A percentile compares a stretch with the other conserved stretches of the same genome.
These are phyloP conservation scores for Micrasema minimum DNA, from an alignment of 1,140 invertebrate genomes.

Conservation along the genomic window DNA sequence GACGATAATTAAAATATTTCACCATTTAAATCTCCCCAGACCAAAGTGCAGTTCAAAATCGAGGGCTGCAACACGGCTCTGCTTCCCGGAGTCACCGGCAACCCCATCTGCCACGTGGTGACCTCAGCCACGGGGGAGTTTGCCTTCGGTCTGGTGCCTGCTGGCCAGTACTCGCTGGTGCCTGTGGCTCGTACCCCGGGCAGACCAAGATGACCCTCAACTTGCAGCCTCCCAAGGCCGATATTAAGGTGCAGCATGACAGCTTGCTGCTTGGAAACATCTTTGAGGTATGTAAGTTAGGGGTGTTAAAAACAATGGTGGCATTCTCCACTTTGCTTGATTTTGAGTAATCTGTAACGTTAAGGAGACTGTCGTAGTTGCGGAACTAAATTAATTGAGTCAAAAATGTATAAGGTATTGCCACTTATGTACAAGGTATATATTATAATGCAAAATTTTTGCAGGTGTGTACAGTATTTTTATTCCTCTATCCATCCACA, in stretches of 20 bases:
- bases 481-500: too few species aligned
- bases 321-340: not conserved
- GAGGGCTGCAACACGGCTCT: slow-evolving; percentile 71
- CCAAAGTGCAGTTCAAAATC: slow-evolving; percentile 59
- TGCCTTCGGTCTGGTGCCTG: slow-evolving; percentile 79
- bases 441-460: too few species aligned
- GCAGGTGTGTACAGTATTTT: too few species aligned
- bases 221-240: slow-evolving; percentile 76
- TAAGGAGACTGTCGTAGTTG: too few species aligned
- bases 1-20: too few species aligned
- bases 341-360: too few species aligned
- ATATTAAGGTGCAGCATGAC: slow-evolving; percentile 78
- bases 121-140: slow-evolving; percentile 83
- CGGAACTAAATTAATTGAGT: too few species aligned
- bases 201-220: slow-evolving; percentile 63
- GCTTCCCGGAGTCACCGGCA: slow-evolving; percentile 69
- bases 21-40: too few species aligned
- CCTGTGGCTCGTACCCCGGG: slow-evolving; percentile 58
- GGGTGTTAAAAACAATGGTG: not conserved
- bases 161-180: slow-evolving; percentile 77
- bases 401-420: too few species aligned
- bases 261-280: slow-evolving; percentile 76
- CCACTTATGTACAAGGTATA: too few species aligned
- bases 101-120: slow-evolving; percentile 79
- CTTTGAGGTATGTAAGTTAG: too few species aligned